Evolutionary conservation across 2,888 invertebrate species (phyloP).

Genomic region (Dichetophora obliterata): DNA sequence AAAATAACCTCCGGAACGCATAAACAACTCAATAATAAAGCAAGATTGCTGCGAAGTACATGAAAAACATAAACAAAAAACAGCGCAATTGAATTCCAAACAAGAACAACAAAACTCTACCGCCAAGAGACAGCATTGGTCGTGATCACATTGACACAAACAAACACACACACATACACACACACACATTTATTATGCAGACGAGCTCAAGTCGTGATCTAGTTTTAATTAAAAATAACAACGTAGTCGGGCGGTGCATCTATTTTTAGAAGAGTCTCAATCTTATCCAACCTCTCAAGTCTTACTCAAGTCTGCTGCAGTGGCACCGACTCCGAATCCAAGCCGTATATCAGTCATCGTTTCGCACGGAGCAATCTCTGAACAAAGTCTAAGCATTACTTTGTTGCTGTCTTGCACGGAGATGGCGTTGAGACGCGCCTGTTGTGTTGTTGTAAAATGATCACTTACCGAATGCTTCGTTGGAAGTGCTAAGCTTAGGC

Average conservation of each 20-base stretch:
- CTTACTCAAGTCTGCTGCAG: constrained; percentile 8
- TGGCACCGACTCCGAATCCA: constrained; percentile 9
- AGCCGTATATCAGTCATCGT: constrained; percentile 12
- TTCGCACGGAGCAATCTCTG: constrained; percentile 6
- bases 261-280: constrained; percentile 57
- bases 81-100: background rate
- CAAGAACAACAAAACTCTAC: background rate
- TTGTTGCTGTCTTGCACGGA: constrained; percentile 5
- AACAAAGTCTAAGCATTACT: constrained; percentile 34
- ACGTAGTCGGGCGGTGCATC: constrained; percentile 51
- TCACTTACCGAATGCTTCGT: no score
- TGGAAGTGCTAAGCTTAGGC: no score
- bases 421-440: background rate
- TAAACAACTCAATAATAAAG: constrained; percentile 4
- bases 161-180: background rate
- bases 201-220: constrained; percentile 58
- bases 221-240: constrained; percentile 63
- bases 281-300: background rate
- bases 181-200: constrained; percentile 29
- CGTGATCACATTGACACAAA: no score
- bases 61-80: background rate
- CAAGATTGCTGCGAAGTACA: background rate
- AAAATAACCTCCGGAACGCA: background rate
- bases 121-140: background rate
- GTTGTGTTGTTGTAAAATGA: no score